phyloP scores from a whole-genome alignment of 1,140 invertebrate species.

The Drosophila serrata region DNA sequence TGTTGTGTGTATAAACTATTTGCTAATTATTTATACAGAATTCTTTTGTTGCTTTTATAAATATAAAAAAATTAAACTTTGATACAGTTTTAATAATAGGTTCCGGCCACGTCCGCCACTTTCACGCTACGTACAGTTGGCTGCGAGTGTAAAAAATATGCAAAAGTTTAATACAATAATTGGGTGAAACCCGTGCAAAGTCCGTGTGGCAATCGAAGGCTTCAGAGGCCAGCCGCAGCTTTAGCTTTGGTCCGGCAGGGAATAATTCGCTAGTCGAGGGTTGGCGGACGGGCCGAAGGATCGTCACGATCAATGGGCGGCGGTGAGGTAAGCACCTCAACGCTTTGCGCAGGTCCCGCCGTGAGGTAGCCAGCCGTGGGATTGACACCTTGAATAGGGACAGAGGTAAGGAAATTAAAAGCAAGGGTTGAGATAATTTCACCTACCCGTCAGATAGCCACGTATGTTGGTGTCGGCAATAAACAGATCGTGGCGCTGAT shows the following conservation, averaged over 20 bases:
- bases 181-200: constrained; percentile 36
- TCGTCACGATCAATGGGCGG: constrained; percentile 91
- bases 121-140: constrained; percentile 36
- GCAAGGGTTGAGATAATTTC: background rate
- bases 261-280: constrained; percentile 72
- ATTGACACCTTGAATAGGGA: constrained; percentile 86
- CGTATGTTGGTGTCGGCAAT: constrained; percentile 90
- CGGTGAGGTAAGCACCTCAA: constrained; percentile 90
- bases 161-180: constrained; percentile 79
- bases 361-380: constrained; percentile 93
- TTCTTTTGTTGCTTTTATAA: constrained; percentile 65
- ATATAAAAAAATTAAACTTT: constrained; percentile 83
- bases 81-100: constrained; percentile 65
- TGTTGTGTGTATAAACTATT: constrained; percentile 63
- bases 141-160: constrained; percentile 61
- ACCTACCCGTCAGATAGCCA: constrained; percentile 90
- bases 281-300: constrained; percentile 75
- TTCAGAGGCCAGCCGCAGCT: constrained; percentile 32
- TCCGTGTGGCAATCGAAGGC: constrained; percentile 41
- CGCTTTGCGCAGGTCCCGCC: constrained; percentile 90
- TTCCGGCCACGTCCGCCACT: constrained; percentile 18
- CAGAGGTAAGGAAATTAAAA: background rate
- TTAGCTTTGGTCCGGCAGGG: constrained; percentile 40
- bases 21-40: constrained; percentile 75
- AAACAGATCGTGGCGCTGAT: constrained; percentile 99